Conservation (phyloP, 2,888 invertebrate genomes). For the Cheilosia urbana region DNA sequence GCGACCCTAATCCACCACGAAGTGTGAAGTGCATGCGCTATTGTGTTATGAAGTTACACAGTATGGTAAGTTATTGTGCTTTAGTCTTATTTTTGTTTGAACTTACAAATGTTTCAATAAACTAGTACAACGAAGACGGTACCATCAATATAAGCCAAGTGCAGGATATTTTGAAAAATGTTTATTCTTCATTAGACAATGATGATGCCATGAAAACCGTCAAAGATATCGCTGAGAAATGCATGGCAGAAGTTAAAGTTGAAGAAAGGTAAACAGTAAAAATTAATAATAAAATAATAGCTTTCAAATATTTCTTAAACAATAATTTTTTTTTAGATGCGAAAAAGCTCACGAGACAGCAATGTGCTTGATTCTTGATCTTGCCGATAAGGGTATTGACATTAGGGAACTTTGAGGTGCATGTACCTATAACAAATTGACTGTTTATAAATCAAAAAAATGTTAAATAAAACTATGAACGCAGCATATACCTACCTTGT, state of each 20-base stretch:
- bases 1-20: constrained; percentile 38
- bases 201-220: constrained; percentile 20
- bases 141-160: constrained; percentile 33
- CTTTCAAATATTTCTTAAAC: neutral
- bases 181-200: constrained; percentile 8
- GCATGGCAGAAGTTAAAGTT: neutral
- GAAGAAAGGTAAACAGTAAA: constrained; percentile 28
- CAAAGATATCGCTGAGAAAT: constrained; percentile 12
- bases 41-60: constrained; percentile 42
- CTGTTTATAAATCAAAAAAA: too few species aligned
- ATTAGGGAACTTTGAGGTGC: constrained; percentile 13
- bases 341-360: constrained; percentile 37
- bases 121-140: constrained; percentile 43
- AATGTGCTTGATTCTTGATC: constrained; percentile 39
- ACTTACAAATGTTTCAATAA: neutral
- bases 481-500: too few species aligned
- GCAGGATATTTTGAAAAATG: constrained; percentile 29
- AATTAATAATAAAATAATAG: neutral
- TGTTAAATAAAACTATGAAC: too few species aligned
- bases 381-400: constrained; percentile 25
- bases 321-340: constrained; percentile 21
- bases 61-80: constrained; percentile 16
- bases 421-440: too few species aligned
- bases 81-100: neutral
- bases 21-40: constrained; percentile 48